These are phyloP conservation scores for Ficedula albicollis DNA, from an alignment of 2,797 vertebrate genomes.

Conservation along the genomic window DNA sequence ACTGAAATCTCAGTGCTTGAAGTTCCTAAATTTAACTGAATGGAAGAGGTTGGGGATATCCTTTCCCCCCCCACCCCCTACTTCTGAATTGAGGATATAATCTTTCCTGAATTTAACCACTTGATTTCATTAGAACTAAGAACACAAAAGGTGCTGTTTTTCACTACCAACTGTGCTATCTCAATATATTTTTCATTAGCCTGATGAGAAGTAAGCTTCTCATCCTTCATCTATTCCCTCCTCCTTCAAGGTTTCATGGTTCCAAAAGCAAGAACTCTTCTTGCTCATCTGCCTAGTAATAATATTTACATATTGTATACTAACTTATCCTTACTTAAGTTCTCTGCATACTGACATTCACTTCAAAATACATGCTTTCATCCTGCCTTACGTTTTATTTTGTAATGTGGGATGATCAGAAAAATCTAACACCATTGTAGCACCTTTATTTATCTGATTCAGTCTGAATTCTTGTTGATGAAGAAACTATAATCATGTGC, in stretches of 20 bases:
- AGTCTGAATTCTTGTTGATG: background rate
- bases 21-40: background rate
- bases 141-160: background rate
- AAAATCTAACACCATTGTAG: background rate
- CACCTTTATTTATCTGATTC: background rate
- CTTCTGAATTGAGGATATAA: background rate
- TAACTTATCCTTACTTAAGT: background rate
- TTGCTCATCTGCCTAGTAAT: background rate
- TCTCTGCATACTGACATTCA: background rate
- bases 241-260: background rate
- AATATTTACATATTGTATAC: background rate
- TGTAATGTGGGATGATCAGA: background rate
- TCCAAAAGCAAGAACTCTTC: background rate
- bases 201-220: background rate
- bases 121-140: background rate
- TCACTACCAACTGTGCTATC: background rate
- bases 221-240: background rate
- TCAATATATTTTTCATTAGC: background rate
- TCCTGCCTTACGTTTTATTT: background rate
- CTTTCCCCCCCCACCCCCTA: accelerated
- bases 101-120: background rate
- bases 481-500: background rate
- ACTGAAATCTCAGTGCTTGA: background rate
- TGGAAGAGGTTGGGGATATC: background rate
- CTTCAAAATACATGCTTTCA: background rate